These are phyloP conservation scores for Neolamprologus toae DNA, from an alignment of 2,113 vertebrate genomes.

Conservation along the genomic window DNA sequence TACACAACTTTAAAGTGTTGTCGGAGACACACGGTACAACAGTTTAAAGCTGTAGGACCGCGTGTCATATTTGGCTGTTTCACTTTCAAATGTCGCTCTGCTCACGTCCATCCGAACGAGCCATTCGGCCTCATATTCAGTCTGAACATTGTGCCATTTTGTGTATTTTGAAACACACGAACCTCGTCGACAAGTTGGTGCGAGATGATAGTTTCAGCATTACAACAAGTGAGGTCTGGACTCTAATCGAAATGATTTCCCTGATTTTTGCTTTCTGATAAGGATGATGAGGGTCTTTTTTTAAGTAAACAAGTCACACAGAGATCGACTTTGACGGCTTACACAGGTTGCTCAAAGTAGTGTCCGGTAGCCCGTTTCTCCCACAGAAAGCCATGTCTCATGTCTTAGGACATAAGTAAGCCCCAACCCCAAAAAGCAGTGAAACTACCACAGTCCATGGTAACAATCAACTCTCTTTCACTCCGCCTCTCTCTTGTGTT, in stretches of 20 bases:
- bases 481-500: neutral
- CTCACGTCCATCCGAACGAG: neutral
- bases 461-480: neutral
- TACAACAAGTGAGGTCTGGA: neutral
- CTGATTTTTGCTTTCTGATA: neutral
- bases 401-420: neutral
- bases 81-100: neutral
- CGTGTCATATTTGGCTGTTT: constrained; percentile 34
- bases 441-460: neutral
- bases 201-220: neutral
- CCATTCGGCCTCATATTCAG: neutral
- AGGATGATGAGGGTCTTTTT: neutral
- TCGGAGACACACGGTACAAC: neutral
- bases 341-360: neutral
- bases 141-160: neutral
- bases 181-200: neutral
- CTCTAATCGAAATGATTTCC: neutral
- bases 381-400: neutral
- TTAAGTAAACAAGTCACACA: neutral
- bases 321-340: neutral
- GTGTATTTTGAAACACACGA: neutral
- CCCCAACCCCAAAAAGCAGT: neutral
- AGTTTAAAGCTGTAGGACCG: neutral
- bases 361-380: neutral
- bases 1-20: neutral